phyloP scores from a whole-genome alignment of 2,888 invertebrate genomes.

The Stegophylla sp. region DNA sequence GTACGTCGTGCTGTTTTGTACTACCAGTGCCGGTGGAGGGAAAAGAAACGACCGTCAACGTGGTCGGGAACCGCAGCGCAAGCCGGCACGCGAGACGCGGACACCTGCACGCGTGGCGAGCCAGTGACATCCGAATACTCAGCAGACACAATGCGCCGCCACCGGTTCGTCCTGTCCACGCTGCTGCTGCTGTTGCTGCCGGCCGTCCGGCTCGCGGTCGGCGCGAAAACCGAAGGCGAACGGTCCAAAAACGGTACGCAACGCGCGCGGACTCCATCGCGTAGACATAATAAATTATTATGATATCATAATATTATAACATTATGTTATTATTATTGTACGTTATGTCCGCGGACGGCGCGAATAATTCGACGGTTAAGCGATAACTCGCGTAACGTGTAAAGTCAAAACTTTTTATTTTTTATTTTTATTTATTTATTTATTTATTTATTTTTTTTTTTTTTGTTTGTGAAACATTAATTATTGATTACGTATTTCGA shows the following conservation, averaged over 20 bases:
- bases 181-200: slow-evolving; percentile 7
- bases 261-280: not conserved
- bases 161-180: slow-evolving; percentile 41
- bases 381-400: too few relatives aligned
- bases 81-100: not conserved
- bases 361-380: too few relatives aligned
- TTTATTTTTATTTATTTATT: too few relatives aligned
- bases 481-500: too few relatives aligned
- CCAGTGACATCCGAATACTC: slow-evolving; percentile 37
- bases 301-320: too few relatives aligned
- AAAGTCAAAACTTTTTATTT: too few relatives aligned
- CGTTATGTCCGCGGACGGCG: too few relatives aligned
- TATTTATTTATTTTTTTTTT: too few relatives aligned
- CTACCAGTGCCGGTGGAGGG: slow-evolving; percentile 4
- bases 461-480: too few relatives aligned
- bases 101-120: not conserved
- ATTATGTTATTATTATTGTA: too few relatives aligned
- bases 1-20: not conserved
- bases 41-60: not conserved
- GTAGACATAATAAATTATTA: too few relatives aligned
- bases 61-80: not conserved
- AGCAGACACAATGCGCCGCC: slow-evolving; percentile 31
- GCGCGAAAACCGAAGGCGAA: not conserved
- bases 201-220: not conserved
- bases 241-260: slow-evolving; percentile 28